Evolutionary conservation across 2,888 invertebrate genomes (phyloP), one percentile per base, ranked within the genome.

Genomic region (Yponomeuta evonymella): DNA sequence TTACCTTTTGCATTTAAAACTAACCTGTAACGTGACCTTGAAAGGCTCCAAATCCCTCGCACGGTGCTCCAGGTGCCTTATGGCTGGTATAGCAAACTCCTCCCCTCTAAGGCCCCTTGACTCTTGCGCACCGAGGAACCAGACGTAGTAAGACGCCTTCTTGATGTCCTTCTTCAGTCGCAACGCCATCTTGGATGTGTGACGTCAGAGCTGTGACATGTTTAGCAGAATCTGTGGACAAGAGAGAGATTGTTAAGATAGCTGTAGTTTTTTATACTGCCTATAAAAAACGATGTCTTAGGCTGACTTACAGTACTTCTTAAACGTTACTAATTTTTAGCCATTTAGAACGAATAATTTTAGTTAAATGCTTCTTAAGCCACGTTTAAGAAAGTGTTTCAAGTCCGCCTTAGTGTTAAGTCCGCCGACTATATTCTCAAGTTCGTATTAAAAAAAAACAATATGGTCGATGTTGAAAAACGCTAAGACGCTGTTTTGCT

Each of bases 51-150:
- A 95, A 80, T 97, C 95, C 74, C 95, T 94, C 75, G 98, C 96
- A 77, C 98, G 94, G 81, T 96, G 96, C 78, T 98, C 95, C 74
- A 98, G 92, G 81, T 97, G 95, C 76, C 95, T 94, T 76, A 98
- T 95, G 72, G 97, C 97, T 12, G 97, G 96, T 72, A 97, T 93
- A 71, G 98, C 96, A 79, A 95, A 97, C 82, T 97, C 96, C 77
- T 96, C 94, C 48, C 98, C 98, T 0, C 97, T 92, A 43, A 98
- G 90, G 0, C 97, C 98, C 78, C 97, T 95, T 72, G 97, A 97
- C 92, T 99, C 98, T 91, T 98, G 97, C 79, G 98, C 98, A 33
- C 99, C 99, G 80, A 99, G 94, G 93, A 98, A 97, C 96, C 97
- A 97, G 75, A 97, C 97, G 90, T 97, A 97, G 91, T 97, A 97